Evolutionary conservation across 2,888 invertebrate genomes (phyloP).

Genomic region (Cactoblastis cactorum): DNA sequence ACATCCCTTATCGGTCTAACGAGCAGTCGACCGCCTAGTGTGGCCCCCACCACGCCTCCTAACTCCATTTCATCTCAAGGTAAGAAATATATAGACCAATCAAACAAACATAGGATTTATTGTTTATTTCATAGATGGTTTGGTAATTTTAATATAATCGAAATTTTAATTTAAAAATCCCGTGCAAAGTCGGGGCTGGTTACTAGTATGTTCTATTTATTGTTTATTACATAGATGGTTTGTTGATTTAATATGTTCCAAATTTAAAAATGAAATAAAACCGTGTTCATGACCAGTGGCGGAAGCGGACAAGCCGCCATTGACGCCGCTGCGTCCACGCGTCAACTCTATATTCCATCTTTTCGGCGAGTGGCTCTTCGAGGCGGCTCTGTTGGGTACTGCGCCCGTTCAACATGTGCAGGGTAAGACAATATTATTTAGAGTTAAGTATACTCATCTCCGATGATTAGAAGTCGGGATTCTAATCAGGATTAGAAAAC

Average conservation of each 20-base stretch:
- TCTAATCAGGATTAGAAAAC: too few species aligned
- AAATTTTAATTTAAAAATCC: too few species aligned
- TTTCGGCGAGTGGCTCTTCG: constrained; percentile 98
- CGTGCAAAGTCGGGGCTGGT: too few species aligned
- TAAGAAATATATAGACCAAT: constrained; percentile 25
- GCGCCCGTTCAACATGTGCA: constrained; percentile 42
- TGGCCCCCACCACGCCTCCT: constrained; percentile 82
- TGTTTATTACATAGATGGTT: neutral
- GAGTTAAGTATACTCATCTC: too few species aligned
- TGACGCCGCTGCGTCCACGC: constrained; percentile 89
- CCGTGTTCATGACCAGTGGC: constrained; percentile 70
- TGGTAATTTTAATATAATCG: too few species aligned
- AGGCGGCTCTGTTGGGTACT: constrained; percentile 94
- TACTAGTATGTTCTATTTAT: too few species aligned
- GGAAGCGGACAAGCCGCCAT: constrained; percentile 81
- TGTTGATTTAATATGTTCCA: too few species aligned
- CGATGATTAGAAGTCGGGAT: too few species aligned
- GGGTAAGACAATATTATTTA: constrained; percentile 41
- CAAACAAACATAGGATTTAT: too few species aligned
- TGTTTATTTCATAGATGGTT: neutral
- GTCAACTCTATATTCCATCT: constrained; percentile 97
- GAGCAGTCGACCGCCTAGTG: constrained; percentile 84
- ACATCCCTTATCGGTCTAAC: constrained; percentile 89
- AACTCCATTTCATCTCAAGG: constrained; percentile 77
- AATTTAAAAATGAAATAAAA: too few species aligned